phyloP scores from a whole-genome alignment of 2,888 invertebrate species.

The Harpalus rubripes region DNA sequence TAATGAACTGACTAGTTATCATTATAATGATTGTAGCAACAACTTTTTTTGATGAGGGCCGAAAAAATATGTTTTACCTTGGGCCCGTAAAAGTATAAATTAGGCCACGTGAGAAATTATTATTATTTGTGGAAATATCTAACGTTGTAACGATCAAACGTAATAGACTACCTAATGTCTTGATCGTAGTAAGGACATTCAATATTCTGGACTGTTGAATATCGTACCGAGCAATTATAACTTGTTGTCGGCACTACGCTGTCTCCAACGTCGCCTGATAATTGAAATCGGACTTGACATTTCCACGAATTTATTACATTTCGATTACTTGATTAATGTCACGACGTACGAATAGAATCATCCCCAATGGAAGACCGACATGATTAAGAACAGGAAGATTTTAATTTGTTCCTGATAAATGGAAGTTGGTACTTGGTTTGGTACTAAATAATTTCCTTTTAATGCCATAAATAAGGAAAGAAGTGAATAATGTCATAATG shows the following conservation, averaged over 20 bases:
- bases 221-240: constrained; percentile 59
- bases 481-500: too few species aligned
- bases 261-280: constrained; percentile 35
- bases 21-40: too few species aligned
- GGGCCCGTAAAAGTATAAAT: too few species aligned
- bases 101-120: too few species aligned
- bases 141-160: constrained; percentile 14
- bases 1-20: too few species aligned
- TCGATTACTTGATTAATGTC: constrained; percentile 53
- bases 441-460: too few species aligned
- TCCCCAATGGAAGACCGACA: not conserved
- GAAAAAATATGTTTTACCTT: too few species aligned
- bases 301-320: constrained; percentile 58
- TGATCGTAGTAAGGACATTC: not conserved
- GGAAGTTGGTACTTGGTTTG: too few species aligned
- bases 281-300: constrained; percentile 60
- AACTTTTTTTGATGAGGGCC: too few species aligned
- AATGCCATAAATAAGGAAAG: too few species aligned
- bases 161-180: not conserved
- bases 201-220: constrained; percentile 18
- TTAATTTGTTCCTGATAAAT: not conserved
- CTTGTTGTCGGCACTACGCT: constrained; percentile 55
- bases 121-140: too few species aligned
- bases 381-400: not conserved
- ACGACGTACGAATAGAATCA: not conserved